phyloP scores from a whole-genome alignment of 1,140 invertebrate species.

The Metaphire vulgaris region DNA sequence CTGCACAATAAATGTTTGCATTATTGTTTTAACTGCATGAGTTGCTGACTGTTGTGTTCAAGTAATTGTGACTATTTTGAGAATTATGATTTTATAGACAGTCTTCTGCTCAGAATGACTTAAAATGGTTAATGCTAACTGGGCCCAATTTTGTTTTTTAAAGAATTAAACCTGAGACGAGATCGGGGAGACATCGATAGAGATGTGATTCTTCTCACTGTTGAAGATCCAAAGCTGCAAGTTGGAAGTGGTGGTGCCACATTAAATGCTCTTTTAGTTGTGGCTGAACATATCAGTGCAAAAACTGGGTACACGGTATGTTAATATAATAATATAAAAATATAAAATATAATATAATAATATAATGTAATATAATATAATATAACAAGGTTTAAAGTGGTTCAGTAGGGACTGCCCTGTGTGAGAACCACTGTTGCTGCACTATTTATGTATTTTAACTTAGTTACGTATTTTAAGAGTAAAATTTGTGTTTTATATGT shows the following conservation, averaged over 20 bases:
- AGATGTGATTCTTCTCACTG: slow-evolving; percentile 45
- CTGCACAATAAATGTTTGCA: no score
- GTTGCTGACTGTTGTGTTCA: no score
- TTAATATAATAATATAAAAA: slow-evolving; percentile 21
- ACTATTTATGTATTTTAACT: not conserved
- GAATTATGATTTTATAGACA: no score
- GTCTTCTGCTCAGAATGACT: no score
- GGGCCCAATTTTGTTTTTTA: no score
- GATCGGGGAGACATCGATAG: slow-evolving; percentile 34
- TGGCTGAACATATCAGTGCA: slow-evolving; percentile 54
- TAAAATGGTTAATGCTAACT: no score
- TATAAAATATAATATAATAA: slow-evolving; percentile 8
- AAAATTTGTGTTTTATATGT: not conserved
- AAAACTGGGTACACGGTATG: slow-evolving; percentile 50
- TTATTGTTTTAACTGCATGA: no score
- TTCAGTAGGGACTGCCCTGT: no score
- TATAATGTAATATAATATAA: no score
- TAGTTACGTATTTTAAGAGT: not conserved
- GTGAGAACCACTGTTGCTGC: slow-evolving; percentile 1
- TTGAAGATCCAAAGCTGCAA: slow-evolving; percentile 52
- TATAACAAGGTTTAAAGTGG: no score
- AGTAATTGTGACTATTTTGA: no score
- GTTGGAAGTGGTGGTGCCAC: slow-evolving; percentile 57
- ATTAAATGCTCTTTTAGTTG: slow-evolving; percentile 55
- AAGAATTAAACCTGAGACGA: not conserved